Conservation (phyloP, 2,797 vertebrate species). For the Thunnus albacares region DNA sequence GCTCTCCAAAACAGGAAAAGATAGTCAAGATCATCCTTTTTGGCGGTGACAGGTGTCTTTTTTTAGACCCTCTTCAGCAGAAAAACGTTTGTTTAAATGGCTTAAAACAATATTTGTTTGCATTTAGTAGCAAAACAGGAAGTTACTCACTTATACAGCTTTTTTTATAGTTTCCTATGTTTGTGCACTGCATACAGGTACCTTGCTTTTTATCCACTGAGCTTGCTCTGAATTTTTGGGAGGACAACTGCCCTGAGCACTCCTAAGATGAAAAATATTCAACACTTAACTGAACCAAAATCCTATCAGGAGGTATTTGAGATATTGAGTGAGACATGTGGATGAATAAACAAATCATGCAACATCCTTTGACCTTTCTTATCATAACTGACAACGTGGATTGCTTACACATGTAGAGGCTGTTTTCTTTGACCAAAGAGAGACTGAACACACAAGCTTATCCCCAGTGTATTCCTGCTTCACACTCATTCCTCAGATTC, state of each 20-base stretch:
- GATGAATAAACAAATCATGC: neutral
- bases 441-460: neutral
- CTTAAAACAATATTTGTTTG: neutral
- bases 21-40: neutral
- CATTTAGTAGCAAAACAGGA: neutral
- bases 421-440: constrained; percentile 11
- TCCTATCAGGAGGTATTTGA: neutral
- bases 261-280: neutral
- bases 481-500: constrained; percentile 42
- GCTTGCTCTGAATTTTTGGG: neutral
- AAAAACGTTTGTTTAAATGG: neutral
- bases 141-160: too few species aligned
- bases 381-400: neutral
- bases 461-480: neutral
- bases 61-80: neutral
- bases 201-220: neutral
- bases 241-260: too few species aligned
- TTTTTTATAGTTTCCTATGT: neutral
- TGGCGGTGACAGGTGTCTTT: neutral
- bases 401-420: neutral
- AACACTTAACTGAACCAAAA: neutral
- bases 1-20: neutral
- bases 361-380: constrained; percentile 4
- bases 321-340: neutral
- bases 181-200: too few species aligned